These are phyloP conservation scores for Barnardius zonarius DNA, from an alignment of 2,113 vertebrate species.

Conservation along the genomic window DNA sequence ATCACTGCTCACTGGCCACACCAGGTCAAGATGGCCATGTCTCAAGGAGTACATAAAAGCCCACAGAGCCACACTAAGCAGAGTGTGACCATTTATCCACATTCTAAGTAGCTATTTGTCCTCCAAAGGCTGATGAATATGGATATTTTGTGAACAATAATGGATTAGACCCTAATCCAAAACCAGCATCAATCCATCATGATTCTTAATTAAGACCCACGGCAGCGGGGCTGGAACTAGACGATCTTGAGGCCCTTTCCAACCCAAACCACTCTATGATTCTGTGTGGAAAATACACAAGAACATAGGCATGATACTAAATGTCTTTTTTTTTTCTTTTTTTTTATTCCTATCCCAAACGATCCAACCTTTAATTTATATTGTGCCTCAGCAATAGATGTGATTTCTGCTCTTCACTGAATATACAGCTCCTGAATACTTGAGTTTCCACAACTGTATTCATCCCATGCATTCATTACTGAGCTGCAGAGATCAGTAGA, in stretches of 20 bases:
- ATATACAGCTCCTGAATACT: background rate
- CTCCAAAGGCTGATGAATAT: background rate
- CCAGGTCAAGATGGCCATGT: background rate
- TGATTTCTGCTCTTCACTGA: background rate
- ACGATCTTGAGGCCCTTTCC: background rate
- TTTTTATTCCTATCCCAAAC: accelerated
- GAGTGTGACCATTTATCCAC: background rate
- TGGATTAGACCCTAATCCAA: background rate
- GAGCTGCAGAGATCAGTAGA: background rate
- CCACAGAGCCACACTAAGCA: background rate
- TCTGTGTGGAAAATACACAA: background rate
- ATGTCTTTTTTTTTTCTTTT: background rate
- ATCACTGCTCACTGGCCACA: accelerated
- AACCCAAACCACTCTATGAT: background rate
- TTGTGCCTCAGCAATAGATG: background rate
- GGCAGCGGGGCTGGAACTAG: background rate
- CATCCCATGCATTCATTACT: background rate
- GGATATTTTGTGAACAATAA: background rate
- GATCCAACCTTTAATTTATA: background rate
- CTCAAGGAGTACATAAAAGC: background rate
- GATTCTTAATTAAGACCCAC: background rate
- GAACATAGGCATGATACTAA: background rate
- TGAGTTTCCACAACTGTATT: background rate
- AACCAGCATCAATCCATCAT: background rate
- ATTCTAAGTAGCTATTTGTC: background rate